Conservation (phyloP, 2,797 vertebrate species). For the Lateolabrax maculatus region DNA sequence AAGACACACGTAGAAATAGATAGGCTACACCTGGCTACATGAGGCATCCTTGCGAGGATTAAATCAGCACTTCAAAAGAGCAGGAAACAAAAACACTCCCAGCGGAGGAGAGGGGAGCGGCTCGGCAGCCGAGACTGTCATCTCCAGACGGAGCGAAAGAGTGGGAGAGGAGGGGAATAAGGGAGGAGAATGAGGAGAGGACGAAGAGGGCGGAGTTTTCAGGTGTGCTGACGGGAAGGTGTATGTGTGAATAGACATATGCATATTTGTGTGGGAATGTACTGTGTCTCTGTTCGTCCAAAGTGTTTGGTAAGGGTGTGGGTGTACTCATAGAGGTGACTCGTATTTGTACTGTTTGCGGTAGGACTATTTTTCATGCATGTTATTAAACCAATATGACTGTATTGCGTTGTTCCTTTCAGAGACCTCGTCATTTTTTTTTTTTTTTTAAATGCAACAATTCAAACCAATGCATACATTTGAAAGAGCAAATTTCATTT, state of each 20-base stretch:
- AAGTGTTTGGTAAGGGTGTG: slow-evolving; percentile 20
- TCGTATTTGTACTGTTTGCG: slow-evolving; percentile 13
- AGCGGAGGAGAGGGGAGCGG: slow-evolving; percentile 77
- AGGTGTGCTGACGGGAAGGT: slow-evolving; percentile 73
- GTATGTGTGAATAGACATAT: slow-evolving; percentile 42
- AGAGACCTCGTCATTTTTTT: no score
- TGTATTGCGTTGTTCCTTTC: background rate
- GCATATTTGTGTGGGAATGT: slow-evolving; percentile 15
- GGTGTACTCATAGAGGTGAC: slow-evolving; percentile 3
- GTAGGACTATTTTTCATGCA: background rate
- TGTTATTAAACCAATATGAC: background rate
- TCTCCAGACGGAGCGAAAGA: slow-evolving; percentile 72
- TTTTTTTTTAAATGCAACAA: no score
- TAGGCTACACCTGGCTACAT: slow-evolving; percentile 82
- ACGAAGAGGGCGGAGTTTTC: slow-evolving; percentile 75
- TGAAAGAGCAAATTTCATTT: background rate
- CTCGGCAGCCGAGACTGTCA: slow-evolving; percentile 81
- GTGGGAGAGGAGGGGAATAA: slow-evolving; percentile 53
- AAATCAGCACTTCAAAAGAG: slow-evolving; percentile 89
- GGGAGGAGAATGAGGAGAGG: slow-evolving; percentile 56
- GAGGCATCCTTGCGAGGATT: slow-evolving; percentile 84
- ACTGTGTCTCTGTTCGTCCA: slow-evolving; percentile 18
- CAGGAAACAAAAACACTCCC: slow-evolving; percentile 85
- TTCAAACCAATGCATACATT: background rate
- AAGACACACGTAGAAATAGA: slow-evolving; percentile 72